These are phyloP conservation scores for Sebastolobus alascanus DNA, from an alignment of 2,797 vertebrate genomes.

Conservation along the genomic window DNA sequence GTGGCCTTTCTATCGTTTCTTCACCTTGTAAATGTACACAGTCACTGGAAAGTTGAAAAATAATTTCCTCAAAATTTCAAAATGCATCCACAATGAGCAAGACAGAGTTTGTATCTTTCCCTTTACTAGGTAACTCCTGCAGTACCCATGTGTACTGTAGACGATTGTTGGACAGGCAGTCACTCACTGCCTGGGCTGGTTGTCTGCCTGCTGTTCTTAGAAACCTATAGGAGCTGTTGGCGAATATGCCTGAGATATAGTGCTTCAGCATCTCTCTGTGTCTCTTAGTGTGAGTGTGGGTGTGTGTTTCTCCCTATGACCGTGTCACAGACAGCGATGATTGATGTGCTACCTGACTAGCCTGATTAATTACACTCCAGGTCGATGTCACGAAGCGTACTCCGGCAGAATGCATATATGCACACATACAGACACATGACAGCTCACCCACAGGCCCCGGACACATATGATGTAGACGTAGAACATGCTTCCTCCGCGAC, in stretches of 20 bases:
- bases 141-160: conserved; percentile 8
- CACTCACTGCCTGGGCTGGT: conserved; percentile 40
- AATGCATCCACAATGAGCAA: conserved; percentile 2
- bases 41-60: background rate
- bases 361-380: conserved; percentile 77
- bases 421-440: conserved; percentile 26
- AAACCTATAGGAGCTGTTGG: conserved; percentile 58
- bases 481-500: conserved; percentile 17
- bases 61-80: background rate
- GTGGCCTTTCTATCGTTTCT: background rate
- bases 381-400: conserved; percentile 56
- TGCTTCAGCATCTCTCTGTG: conserved; percentile 1
- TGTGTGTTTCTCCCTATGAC: conserved; percentile 33
- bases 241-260: conserved; percentile 34
- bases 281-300: conserved; percentile 20
- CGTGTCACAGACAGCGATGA: conserved; percentile 64
- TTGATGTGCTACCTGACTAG: conserved; percentile 70
- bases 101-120: conserved; percentile 3
- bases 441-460: conserved; percentile 11
- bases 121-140: conserved; percentile 6
- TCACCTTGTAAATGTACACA: no score
- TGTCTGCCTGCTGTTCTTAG: conserved; percentile 42
- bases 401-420: conserved; percentile 55
- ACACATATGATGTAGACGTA: conserved; percentile 1
- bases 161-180: conserved; percentile 48